Evolutionary conservation across 2,113 vertebrate species (phyloP), one percentile per base, ranked within the genome.

Genomic region (Corythaeola cristata): DNA sequence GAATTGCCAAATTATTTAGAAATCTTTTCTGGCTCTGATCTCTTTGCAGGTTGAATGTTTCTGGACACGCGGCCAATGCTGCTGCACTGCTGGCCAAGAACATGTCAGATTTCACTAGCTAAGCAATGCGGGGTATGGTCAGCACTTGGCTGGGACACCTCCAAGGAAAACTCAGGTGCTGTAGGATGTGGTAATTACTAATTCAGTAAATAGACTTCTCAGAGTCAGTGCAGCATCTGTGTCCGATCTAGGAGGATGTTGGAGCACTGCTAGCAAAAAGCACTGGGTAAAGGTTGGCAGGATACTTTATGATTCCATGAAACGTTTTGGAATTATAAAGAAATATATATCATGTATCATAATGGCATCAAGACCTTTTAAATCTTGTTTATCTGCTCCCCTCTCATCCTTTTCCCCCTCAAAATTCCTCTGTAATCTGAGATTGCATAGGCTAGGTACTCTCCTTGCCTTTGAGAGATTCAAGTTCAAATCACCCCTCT

Each of bases 131-230:
- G 92, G 90, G 69, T 33, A 35, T 47, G 96, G 89, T 45, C 95
- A 75, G 92, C 37, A 11, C 55, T 47, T 28, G 74, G n/a, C 8
- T 97, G 96, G 95, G 95, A 88, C 62, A 24, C 7, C 84, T 97
- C 97, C 97, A 97, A 96, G 86, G 77, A 95, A 95, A 97, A 96
- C 92, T 95, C 97, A 96, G 95, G 94, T 97, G 97, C 92, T 95
- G 89, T 81, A 91, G 92, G 92, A 97, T 95, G 89, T 97, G 90
- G 90, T 72, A 90, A 89, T 92, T 97, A 47, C 72, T 72, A 75
- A 84, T 58, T 95, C 86, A 89, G 94, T 72, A 73, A 93, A 95
- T 63, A 85, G 94, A 68, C 80, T 89, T 74, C 81, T 94, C 69
- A 10, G 15, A 93, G 89, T 53, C 59, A 62, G 78, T 15, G 81